phyloP scores from a whole-genome alignment of 2,797 vertebrate genomes.

The Acridotheres tristis region DNA sequence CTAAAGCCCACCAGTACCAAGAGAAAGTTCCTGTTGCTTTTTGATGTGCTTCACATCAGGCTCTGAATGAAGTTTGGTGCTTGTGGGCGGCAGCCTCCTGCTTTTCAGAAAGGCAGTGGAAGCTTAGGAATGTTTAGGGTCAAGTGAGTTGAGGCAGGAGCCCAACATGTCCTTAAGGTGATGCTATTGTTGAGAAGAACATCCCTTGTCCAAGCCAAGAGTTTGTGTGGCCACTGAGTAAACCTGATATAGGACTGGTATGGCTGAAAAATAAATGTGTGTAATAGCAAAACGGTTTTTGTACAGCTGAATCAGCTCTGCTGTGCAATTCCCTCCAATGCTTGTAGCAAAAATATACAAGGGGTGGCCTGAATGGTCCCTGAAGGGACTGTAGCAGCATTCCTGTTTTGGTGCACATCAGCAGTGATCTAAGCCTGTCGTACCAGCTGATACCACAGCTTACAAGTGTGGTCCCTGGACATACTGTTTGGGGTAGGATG shows the following conservation, averaged over 20 bases:
- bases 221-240: background rate
- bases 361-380: background rate
- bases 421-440: background rate
- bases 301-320: background rate
- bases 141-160: background rate
- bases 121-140: background rate
- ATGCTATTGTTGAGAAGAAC: background rate
- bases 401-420: background rate
- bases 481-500: background rate
- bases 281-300: background rate
- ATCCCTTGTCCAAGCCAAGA: background rate
- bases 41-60: constrained; percentile 5
- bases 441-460: background rate
- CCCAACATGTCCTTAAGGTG: background rate
- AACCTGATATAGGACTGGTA: background rate
- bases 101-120: background rate
- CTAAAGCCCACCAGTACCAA: background rate
- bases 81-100: background rate
- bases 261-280: background rate
- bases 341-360: background rate
- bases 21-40: background rate
- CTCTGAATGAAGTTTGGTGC: background rate
- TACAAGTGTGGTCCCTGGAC: background rate
- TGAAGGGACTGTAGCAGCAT: background rate
- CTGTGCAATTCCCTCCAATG: background rate